A percentile compares a stretch with the other conserved stretches of the same genome.
These are phyloP conservation scores for Hypselothyrea guttata DNA, from an alignment of 2,888 invertebrate species.

Conservation along the genomic window DNA sequence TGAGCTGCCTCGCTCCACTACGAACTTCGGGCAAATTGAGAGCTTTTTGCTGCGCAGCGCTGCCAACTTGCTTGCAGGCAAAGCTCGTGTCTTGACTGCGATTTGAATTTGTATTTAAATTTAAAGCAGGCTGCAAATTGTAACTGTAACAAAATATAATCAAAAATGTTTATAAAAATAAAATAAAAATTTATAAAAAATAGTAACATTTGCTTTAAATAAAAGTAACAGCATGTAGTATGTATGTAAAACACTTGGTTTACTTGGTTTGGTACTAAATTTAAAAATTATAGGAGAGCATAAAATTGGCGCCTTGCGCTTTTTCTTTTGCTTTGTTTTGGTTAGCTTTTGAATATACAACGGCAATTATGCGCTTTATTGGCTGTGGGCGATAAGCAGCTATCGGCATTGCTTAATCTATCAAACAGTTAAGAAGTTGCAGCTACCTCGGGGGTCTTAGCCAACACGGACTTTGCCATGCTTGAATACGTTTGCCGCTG, in stretches of 20 bases:
- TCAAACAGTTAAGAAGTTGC: slow-evolving; percentile 27
- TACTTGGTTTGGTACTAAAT: background rate
- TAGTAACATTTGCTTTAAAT: background rate
- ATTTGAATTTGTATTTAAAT: slow-evolving; percentile 13
- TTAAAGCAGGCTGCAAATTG: too few relatives aligned
- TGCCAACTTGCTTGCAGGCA: slow-evolving; percentile 37
- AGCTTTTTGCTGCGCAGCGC: slow-evolving; percentile 11
- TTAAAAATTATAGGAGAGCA: background rate
- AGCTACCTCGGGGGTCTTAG: slow-evolving; percentile 24
- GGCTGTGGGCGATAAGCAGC: slow-evolving; percentile 21
- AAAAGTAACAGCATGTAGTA: too few relatives aligned
- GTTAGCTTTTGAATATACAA: slow-evolving; percentile 4
- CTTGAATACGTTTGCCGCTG: slow-evolving; percentile 15
- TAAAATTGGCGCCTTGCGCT: background rate
- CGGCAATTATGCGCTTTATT: slow-evolving; percentile 23
- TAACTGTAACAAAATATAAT: too few relatives aligned
- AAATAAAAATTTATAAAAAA: background rate
- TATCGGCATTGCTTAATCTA: slow-evolving; percentile 41
- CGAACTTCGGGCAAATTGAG: slow-evolving; percentile 25
- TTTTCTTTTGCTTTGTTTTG: slow-evolving; percentile 25
- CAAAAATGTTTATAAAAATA: too few relatives aligned
- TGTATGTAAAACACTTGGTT: too few relatives aligned
- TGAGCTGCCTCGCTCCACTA: slow-evolving; percentile 24
- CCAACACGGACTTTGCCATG: slow-evolving; percentile 27
- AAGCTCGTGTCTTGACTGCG: slow-evolving; percentile 11